These are phyloP conservation scores for Phymastichus coffea DNA, from an alignment of 1,140 invertebrate genomes.

Conservation along the genomic window DNA sequence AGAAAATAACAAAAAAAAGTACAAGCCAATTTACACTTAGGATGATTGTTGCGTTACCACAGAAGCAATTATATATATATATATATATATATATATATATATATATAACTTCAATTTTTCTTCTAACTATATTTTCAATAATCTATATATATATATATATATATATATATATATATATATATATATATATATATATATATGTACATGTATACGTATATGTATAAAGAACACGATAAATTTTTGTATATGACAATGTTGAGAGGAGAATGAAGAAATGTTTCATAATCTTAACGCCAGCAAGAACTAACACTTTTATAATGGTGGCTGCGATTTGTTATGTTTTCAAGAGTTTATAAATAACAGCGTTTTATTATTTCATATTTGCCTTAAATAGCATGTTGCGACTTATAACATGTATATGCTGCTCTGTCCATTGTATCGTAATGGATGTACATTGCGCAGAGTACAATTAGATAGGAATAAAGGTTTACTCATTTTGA, in stretches of 20 bases:
- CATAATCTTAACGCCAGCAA: slow-evolving; percentile 44
- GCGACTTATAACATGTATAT: slow-evolving; percentile 41
- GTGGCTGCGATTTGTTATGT: slow-evolving; percentile 53
- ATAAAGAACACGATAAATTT: slow-evolving; percentile 37
- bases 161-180: too few relatives aligned
- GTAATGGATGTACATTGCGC: slow-evolving; percentile 29
- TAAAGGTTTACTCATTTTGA: slow-evolving; percentile 38
- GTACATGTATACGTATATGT: too few relatives aligned
- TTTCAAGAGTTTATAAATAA: slow-evolving; percentile 54
- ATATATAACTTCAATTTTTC: too few relatives aligned
- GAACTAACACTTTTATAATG: slow-evolving; percentile 48
- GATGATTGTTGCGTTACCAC: slow-evolving; percentile 37
- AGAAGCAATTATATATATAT: slow-evolving; percentile 30
- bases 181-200: too few relatives aligned
- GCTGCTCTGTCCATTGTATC: slow-evolving; percentile 39
- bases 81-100: too few relatives aligned
- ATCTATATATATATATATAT: too few relatives aligned
- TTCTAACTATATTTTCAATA: too few relatives aligned
- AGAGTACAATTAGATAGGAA: not conserved
- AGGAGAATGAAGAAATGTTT: slow-evolving; percentile 35
- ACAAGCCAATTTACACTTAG: slow-evolving; percentile 34
- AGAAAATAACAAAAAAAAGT: slow-evolving; percentile 11
- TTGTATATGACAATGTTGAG: slow-evolving; percentile 43
- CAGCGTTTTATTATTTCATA: slow-evolving; percentile 50
- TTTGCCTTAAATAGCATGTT: slow-evolving; percentile 53